phyloP scores from a whole-genome alignment of 2,113 vertebrate species.

The Phrynosoma platyrhinos region DNA sequence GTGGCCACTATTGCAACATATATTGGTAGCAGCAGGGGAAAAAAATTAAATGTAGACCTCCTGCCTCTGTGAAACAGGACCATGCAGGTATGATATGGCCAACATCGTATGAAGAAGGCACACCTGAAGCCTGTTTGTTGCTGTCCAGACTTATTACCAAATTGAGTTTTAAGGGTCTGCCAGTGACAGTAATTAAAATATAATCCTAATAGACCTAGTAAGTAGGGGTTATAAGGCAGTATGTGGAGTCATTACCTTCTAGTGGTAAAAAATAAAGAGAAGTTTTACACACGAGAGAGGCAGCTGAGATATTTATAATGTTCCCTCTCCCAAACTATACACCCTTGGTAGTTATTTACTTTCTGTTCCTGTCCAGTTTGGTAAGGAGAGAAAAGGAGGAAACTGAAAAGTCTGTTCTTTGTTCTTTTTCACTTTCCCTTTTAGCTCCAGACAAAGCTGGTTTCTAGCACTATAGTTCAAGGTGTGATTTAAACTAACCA shows the following conservation, averaged over 20 bases:
- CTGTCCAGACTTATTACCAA: too few relatives aligned
- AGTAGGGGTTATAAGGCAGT: background rate
- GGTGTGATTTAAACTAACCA: background rate
- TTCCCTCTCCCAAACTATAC: background rate
- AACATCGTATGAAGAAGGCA: too few relatives aligned
- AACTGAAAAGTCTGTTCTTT: background rate
- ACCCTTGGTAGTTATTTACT: background rate
- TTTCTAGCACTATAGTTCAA: background rate
- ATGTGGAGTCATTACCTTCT: background rate
- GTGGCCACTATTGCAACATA: too few relatives aligned
- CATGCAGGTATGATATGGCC: too few relatives aligned
- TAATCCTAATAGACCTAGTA: background rate
- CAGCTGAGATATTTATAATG: background rate
- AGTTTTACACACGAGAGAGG: background rate
- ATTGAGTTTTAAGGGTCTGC: too few relatives aligned
- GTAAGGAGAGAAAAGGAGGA: background rate
- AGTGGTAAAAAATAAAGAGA: background rate
- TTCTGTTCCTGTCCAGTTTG: background rate
- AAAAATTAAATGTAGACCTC: too few relatives aligned
- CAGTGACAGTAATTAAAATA: too few relatives aligned
- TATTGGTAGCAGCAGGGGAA: too few relatives aligned
- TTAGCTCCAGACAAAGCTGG: background rate
- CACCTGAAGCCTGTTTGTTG: too few relatives aligned
- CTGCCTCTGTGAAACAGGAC: too few relatives aligned
- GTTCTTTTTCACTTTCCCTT: conserved; percentile 7